A percentile compares a stretch with the other conserved stretches of the same genome.
These are phyloP conservation scores for Bactericera cockerelli DNA, from an alignment of 1,140 invertebrate genomes.

Conservation along the genomic window DNA sequence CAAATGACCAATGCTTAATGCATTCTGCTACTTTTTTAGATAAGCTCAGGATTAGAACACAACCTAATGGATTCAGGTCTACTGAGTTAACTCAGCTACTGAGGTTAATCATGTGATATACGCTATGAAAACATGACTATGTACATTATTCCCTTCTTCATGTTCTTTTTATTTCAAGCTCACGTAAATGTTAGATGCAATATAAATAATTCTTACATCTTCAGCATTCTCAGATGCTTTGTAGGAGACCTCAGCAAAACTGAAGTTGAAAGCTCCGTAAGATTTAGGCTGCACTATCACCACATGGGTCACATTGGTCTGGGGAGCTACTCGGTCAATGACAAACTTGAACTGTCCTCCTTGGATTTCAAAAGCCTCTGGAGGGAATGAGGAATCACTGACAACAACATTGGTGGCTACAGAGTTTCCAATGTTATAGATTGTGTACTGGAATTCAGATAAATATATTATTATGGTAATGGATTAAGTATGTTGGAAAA, in stretches of 20 bases:
- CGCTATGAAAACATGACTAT: too few relatives aligned
- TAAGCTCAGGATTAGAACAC: too few relatives aligned
- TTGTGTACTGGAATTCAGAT: slow-evolving; percentile 43
- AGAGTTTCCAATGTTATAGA: slow-evolving; percentile 70
- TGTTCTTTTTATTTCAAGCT: too few relatives aligned
- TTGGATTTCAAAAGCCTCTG: slow-evolving; percentile 71
- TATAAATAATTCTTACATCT: slow-evolving; percentile 43
- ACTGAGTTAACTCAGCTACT: too few relatives aligned
- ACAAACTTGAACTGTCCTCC: slow-evolving; percentile 67
- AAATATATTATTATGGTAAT: slow-evolving; percentile 6
- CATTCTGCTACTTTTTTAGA: too few relatives aligned
- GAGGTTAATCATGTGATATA: too few relatives aligned
- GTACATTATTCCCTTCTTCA: too few relatives aligned
- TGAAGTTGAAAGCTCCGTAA: slow-evolving; percentile 94
- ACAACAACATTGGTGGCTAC: slow-evolving; percentile 79
- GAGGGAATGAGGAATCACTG: slow-evolving; percentile 75
- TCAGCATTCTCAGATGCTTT: slow-evolving; percentile 58
- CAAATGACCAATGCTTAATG: too few relatives aligned
- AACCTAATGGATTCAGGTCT: too few relatives aligned
- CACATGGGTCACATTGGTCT: slow-evolving; percentile 85
- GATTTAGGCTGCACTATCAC: slow-evolving; percentile 78
- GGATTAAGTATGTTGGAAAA: background rate
- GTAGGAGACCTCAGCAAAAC: slow-evolving; percentile 84
- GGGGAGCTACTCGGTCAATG: slow-evolving; percentile 78
- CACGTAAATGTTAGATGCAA: too few relatives aligned